These are phyloP conservation scores for Hemicordylus capensis DNA, from an alignment of 2,113 vertebrate species.

Conservation along the genomic window DNA sequence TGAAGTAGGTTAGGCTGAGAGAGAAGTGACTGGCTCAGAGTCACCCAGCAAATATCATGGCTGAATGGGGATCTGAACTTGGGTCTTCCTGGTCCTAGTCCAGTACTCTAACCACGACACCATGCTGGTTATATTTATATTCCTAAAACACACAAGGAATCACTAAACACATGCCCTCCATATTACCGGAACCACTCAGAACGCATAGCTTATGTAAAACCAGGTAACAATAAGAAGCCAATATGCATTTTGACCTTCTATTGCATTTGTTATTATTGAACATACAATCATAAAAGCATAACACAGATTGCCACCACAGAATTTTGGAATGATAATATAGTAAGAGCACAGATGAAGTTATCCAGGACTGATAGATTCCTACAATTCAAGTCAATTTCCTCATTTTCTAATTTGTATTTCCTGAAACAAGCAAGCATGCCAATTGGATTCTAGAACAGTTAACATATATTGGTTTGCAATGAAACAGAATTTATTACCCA, in stretches of 20 bases:
- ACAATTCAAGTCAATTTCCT: background rate
- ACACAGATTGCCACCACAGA: background rate
- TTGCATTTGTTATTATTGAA: background rate
- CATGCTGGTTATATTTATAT: background rate
- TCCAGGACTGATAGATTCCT: background rate
- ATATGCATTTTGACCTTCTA: background rate
- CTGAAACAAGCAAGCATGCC: background rate
- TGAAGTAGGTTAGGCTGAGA: too few species aligned
- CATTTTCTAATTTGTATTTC: background rate
- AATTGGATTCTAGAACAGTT: background rate
- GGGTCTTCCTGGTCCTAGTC: too few species aligned
- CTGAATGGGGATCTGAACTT: too few species aligned
- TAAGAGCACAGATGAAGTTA: background rate
- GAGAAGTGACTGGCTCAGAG: too few species aligned
- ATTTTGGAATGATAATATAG: background rate
- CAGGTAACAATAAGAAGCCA: background rate
- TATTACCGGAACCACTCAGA: background rate
- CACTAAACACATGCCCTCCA: background rate
- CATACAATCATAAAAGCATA: background rate
- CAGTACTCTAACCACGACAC: too few species aligned
- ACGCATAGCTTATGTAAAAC: background rate
- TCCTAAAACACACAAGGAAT: background rate
- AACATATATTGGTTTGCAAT: background rate
- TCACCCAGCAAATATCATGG: too few species aligned
- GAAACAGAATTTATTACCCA: background rate